Evolutionary conservation across 37 sponge, comb jelly and placozoan species (phyloP), one percentile per base, ranked within the genome.

Genomic region (Oscarella lobularis): DNA sequence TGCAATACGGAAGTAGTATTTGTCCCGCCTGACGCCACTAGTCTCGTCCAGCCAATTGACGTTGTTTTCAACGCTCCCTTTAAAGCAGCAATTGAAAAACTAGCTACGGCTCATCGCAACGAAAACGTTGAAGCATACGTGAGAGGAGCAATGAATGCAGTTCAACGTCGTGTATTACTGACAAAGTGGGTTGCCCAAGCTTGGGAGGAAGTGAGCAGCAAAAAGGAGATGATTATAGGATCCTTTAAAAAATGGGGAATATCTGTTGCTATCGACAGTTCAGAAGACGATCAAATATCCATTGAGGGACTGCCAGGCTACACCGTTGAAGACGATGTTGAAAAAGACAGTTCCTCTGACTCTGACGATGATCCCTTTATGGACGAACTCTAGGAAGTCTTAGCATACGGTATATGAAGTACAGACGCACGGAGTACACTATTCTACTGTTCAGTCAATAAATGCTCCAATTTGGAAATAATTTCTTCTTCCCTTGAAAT

Each of bases 151-250:
- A 48, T 48, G 9, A 9, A 9, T 48, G 60, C 60, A 20, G 20
- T 27, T 27, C 60, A 20, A 27, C 60, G 60, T 48, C 60, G 60
- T 48, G 60, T 48, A 9, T 20, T 48, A 9, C 9, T 48, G 60
- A 48, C 60, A 20, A 48, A 48, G 60, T 48, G 60, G 60, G 60
- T 48, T 48, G 60, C 14, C 60, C 60, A 48, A 20, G 60, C 60
- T 9, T 48, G 60, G 60, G 60, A 9, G 9, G 60, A 48, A 9
- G 60, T 48, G 14, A 48, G 60, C 60, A 48, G 60, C 14, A 27
- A 9, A 20, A 78, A 65, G 48, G 84, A 83, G 4, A 83, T 78
- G 75, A 39, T 75, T 4, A n/a, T n/a, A n/a, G n/a, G n/a, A n/a
- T n/a, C n/a, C n/a, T n/a, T n/a, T n/a, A 75, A n/a, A n/a, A n/a